Conservation (phyloP, 2,797 vertebrate species). For the Spheniscus humboldti region DNA sequence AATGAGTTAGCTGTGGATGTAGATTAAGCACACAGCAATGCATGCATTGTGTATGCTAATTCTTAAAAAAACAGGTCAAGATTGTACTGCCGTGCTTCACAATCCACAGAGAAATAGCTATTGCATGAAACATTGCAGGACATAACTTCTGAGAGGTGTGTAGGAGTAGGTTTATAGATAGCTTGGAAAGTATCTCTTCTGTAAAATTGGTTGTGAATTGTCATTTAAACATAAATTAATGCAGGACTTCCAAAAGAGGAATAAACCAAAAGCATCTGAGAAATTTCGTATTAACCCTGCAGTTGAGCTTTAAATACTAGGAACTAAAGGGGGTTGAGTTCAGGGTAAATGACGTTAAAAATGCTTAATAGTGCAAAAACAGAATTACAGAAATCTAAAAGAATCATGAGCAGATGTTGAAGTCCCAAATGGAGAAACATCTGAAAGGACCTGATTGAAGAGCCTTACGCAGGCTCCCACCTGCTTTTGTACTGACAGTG, state of each 20-base stretch:
- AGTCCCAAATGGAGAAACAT: background rate
- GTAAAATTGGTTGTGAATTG: background rate
- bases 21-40: background rate
- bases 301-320: background rate
- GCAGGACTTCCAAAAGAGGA: background rate
- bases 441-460: background rate
- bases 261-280: background rate
- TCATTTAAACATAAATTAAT: background rate
- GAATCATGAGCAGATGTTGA: background rate
- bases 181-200: background rate
- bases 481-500: background rate
- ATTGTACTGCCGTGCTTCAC: background rate
- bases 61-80: background rate
- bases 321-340: background rate
- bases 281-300: background rate
- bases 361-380: background rate
- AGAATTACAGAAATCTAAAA: background rate
- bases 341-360: background rate
- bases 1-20: background rate
- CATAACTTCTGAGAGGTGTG: background rate
- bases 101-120: background rate
- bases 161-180: background rate
- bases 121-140: background rate
- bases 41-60: background rate
- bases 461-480: background rate